These are phyloP conservation scores for Parthenolecanium corni DNA, from an alignment of 2,888 invertebrate species.

Conservation along the genomic window DNA sequence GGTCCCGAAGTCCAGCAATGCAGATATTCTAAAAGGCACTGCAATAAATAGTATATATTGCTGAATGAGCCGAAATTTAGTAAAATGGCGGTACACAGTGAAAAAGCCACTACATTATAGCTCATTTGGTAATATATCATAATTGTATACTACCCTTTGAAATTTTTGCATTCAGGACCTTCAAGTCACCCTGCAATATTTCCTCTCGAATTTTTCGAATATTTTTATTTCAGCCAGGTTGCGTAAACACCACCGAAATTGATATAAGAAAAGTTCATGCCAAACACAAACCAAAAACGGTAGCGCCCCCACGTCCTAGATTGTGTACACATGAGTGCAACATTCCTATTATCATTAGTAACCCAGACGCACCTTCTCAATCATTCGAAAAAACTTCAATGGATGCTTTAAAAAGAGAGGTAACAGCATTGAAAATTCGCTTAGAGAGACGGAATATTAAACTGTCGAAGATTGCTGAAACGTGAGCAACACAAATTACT, in stretches of 20 bases:
- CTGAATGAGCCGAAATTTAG: too few species aligned
- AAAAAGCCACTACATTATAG: too few species aligned
- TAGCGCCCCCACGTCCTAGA: constrained; percentile 21
- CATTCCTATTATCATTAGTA: constrained; percentile 38
- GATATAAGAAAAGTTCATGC: constrained; percentile 94
- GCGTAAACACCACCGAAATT: constrained; percentile 96
- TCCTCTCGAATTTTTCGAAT: not conserved
- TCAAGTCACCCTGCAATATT: not conserved
- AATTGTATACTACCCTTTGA: not conserved
- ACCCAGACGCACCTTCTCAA: constrained; percentile 32
- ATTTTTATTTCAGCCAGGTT: constrained; percentile 64
- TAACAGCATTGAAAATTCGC: constrained; percentile 60
- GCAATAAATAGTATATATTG: too few species aligned
- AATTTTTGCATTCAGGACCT: not conserved
- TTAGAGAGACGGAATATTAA: constrained; percentile 79
- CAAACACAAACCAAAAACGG: constrained; percentile 44
- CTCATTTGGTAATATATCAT: not conserved
- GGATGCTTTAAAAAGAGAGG: constrained; percentile 55
- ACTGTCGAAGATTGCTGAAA: constrained; percentile 86
- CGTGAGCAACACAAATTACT: constrained; percentile 50
- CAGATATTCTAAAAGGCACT: too few species aligned
- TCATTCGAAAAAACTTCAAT: constrained; percentile 39
- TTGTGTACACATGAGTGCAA: constrained; percentile 41
- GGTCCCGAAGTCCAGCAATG: too few species aligned
- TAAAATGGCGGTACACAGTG: too few species aligned